Evolutionary conservation across 2,888 invertebrate genomes (phyloP), one percentile per base, ranked within the genome.

Genomic region (Doris montereyensis): DNA sequence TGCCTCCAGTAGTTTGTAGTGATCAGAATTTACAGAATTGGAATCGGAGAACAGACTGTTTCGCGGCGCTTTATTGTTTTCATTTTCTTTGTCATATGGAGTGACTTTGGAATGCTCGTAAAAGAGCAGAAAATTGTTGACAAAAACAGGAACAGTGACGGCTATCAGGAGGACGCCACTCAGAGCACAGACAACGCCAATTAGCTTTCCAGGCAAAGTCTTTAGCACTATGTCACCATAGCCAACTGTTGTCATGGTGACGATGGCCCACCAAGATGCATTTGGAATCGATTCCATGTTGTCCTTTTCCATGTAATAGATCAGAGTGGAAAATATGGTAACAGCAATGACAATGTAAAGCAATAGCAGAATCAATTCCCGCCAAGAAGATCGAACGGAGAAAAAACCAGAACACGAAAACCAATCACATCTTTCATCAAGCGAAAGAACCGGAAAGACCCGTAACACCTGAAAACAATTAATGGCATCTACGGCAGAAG

Each of bases 211-310:
- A 4, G 82, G 75, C 1, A 80, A 83, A 24, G 81, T 79, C 4
- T 70, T 83, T 0, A 88, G 89, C 21, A 83, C 83, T 58, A 88
- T 81, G 81, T 89, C 89, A 0, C 89, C 89, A 81, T 89, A 89
- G 8, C 89, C 89, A 26, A 89, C 88, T 1, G 89, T 88, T 60
- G 89, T 89, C 88, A 89, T 88, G 75, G 89, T 89, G 70, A 89
- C 83, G 8, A 88, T 79, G 8, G 86, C 85, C 87, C 88, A 89
- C 89, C 89, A 89, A 76, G 86, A 85, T 2, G 87, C 84, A 34
- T 87, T 85, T 0, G 87, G 88, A 32, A 89, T 88, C 78, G 85
- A 87, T 0, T 81, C 76, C 79, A 89, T 87, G 34, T 77, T 82
- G 1, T 71, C 65, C 32, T 84, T 82, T 4, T 86, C 87, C 26